phyloP scores from a whole-genome alignment of 1,140 invertebrate genomes.

The Latrodectus geometricus region DNA sequence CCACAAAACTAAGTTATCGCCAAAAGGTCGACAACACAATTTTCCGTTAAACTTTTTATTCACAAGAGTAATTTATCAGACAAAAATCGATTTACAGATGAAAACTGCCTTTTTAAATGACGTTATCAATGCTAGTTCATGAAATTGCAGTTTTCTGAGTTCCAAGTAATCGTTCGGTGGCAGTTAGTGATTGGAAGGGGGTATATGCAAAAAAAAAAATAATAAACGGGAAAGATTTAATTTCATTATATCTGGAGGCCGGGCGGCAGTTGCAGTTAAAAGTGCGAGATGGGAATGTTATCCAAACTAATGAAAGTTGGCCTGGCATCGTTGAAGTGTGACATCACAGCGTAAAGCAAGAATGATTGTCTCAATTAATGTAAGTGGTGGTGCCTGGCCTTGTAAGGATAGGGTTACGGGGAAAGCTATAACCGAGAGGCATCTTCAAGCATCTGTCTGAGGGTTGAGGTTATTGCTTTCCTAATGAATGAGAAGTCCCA shows the following conservation, averaged over 20 bases:
- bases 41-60: no score
- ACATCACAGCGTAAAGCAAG: slow-evolving; percentile 33
- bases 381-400: slow-evolving; percentile 27
- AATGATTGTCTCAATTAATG: slow-evolving; percentile 49
- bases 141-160: not conserved
- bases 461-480: not conserved
- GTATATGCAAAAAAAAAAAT: not conserved
- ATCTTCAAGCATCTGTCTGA: not conserved
- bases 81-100: not conserved
- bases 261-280: not conserved
- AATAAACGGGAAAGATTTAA: not conserved
- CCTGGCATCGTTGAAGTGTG: slow-evolving; percentile 40
- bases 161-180: not conserved
- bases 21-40: no score
- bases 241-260: slow-evolving; percentile 34
- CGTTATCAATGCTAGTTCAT: not conserved
- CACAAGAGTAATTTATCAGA: no score
- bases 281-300: not conserved
- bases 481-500: not conserved
- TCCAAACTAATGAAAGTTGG: slow-evolving; percentile 35
- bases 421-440: not conserved
- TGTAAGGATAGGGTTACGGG: slow-evolving; percentile 16
- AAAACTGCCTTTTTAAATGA: not conserved
- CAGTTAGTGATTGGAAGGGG: not conserved
- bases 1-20: no score